Evolutionary conservation across 2,797 vertebrate genomes (phyloP), one percentile per base, ranked within the genome.

Genomic region (Propithecus perrieri): DNA sequence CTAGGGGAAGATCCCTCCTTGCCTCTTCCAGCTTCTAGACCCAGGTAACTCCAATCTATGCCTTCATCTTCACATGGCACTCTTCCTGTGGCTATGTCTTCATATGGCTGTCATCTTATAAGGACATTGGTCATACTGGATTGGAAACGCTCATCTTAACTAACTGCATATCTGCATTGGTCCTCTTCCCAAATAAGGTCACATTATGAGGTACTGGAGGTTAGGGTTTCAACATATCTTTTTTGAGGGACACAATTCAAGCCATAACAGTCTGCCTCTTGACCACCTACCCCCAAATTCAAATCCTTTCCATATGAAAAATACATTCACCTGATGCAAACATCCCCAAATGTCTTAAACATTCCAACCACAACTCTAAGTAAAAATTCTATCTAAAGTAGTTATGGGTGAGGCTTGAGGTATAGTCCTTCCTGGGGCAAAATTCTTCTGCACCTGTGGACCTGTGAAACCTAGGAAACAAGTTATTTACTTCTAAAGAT

Each of bases 121-220:
- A 87, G 22, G 15, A 38, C 14, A 63, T n/a, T 7, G 18, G 17
- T 85, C n/a, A 11, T 69, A 46, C 1, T 65, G 20, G 8, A 38
- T 41, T 55, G 71, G 63, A 30, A 67, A 28, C 74, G 2, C 48
- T 76, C 46, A 15, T 17, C 41, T 78, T 71, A 94, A 88, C 38
- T 43, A 33, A 38, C 17, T 38, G 74, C 24, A 28, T 57, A 24
- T 85, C 35, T 30, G 22, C 50, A 26, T 33, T 69, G 10, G 7
- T 50, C n/a, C 61, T 43, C 9, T 85, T 91, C 91, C n/a, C 59
- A 91, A 76, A 75, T 78, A 72, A 61, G 55, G n/a, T 55, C 12
- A 71, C 13, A 57, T 75, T 63, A 28, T 50, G 72, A 75, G 33
- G 15, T n/a, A 53, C 3, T 74, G 48, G 30, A 65, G 20, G 1